Evolutionary conservation across 1,140 invertebrate species (phyloP).

Genomic region (Drosophila orena): DNA sequence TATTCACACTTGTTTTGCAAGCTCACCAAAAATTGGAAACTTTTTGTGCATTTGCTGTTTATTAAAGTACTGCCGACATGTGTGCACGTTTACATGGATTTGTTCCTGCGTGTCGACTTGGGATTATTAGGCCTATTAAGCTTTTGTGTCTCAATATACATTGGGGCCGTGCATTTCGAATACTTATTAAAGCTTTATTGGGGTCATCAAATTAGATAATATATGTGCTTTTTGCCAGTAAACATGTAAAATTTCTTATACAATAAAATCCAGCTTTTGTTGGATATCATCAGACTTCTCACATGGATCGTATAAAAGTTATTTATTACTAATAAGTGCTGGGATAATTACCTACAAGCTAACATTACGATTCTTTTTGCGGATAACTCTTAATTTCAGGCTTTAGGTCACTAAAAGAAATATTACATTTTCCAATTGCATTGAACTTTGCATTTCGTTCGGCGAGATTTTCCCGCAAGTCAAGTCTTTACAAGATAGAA

Average conservation of each 20-base stretch:
- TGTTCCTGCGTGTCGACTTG: constrained; percentile 15
- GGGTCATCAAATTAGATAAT: constrained; percentile 16
- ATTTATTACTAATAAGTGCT: too few species aligned
- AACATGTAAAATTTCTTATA: neutral
- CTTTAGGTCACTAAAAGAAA: neutral
- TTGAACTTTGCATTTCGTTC: neutral
- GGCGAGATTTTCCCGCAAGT: neutral
- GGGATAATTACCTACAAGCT: too few species aligned
- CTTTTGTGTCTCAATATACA: constrained; percentile 21
- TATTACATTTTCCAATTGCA: neutral
- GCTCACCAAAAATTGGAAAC: constrained; percentile 22
- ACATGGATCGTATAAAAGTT: neutral
- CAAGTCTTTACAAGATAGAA: neutral
- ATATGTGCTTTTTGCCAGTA: neutral
- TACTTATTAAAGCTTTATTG: constrained; percentile 63
- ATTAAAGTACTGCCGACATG: constrained; percentile 32
- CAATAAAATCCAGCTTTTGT: neutral
- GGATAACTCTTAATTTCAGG: too few species aligned
- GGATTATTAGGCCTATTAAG: constrained; percentile 67
- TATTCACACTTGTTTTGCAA: constrained; percentile 18
- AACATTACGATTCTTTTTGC: too few species aligned
- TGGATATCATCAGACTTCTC: neutral
- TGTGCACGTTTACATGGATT: neutral
- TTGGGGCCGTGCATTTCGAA: constrained; percentile 44
- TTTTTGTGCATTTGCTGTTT: constrained; percentile 38